Base-by-base conservation (phyloP, 2,113 vertebrate genomes). In the Corydoras sp. region DNA sequence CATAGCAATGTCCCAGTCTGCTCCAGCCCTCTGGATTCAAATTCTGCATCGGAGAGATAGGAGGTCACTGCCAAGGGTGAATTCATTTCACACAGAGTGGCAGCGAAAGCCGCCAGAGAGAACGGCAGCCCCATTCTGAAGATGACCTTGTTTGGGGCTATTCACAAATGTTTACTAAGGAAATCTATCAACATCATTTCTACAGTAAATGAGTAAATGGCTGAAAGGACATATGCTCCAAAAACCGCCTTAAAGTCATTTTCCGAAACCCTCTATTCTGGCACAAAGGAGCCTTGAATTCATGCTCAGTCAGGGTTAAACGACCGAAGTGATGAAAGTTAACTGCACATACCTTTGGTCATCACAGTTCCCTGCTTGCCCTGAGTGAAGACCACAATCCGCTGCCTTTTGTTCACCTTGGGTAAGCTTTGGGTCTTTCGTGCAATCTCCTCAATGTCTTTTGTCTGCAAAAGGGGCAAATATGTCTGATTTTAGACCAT, bases 351-450 rank as follows among this genome's bases (percentile, higher is more conserved):
- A 98, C 95, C 89, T 83, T 82, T 88, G 67, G 89, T 90, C 89
- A 97, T 75, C 24, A 93, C 62, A 0, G 96, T 98, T 35, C 92
- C 88, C 3, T 94, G 91, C 59, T 92, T 95, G 51, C 97, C 97
- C 82, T 98, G 97, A 32, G 97, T 98, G 64, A 99, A 91, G 74
- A 99, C 86, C 12, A 98, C 91, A 2, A 94, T 85, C 71, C 97
- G 85, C 72, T 91, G 84, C 79, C 94, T 95, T 87, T 93, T 85
- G 88, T 98, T 99, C 79, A 77, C 86, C 85, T 99, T 99, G 30
- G 92, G 90, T 81, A 99, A 82, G 65, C 88, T 92, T 85, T 97
- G 96, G 8, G 92, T 71, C 87, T 93, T 95, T 84, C 79, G 91
- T 8, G 92, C 93, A 82, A 99, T 96, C 80, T 98, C 95, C 81